phyloP scores from a whole-genome alignment of 2,113 vertebrate species.

The Megalops atlanticus region DNA sequence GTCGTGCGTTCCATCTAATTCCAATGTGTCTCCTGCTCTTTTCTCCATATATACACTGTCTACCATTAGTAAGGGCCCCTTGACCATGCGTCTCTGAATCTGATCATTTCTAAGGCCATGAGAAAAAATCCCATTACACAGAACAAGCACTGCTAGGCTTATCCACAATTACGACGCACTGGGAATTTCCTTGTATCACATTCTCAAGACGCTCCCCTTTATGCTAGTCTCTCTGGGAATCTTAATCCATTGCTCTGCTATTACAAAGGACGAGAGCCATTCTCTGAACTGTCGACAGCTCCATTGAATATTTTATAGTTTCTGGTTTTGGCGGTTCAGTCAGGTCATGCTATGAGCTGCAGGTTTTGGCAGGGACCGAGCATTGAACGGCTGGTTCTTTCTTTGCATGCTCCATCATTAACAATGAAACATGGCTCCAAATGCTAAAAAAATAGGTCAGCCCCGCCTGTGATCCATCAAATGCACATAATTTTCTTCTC shows the following conservation, averaged over 20 bases:
- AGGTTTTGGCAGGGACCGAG: constrained; percentile 34
- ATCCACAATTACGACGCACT: background rate
- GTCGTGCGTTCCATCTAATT: constrained; percentile 4
- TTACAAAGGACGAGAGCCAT: constrained; percentile 39
- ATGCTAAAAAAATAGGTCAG: constrained; percentile 33
- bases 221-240: constrained; percentile 33
- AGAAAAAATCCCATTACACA: constrained; percentile 32
- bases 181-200: constrained; percentile 12
- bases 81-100: constrained; percentile 1
- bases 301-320: constrained; percentile 33
- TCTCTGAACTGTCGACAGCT: constrained; percentile 20
- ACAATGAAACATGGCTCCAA: constrained; percentile 49
- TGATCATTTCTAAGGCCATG: constrained; percentile 27
- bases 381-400: constrained; percentile 15
- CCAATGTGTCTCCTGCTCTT: constrained; percentile 18
- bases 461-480: constrained; percentile 36
- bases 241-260: constrained; percentile 44
- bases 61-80: background rate
- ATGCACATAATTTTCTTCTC: constrained; percentile 24
- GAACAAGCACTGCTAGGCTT: constrained; percentile 32
- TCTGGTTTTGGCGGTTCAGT: constrained; percentile 2
- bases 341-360: constrained; percentile 30
- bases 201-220: constrained; percentile 15
- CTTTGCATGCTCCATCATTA: constrained; percentile 37
- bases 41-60: constrained; percentile 38